Evolutionary conservation across 1,140 invertebrate genomes (phyloP).

Genomic region (Drosophila tropicalis): DNA sequence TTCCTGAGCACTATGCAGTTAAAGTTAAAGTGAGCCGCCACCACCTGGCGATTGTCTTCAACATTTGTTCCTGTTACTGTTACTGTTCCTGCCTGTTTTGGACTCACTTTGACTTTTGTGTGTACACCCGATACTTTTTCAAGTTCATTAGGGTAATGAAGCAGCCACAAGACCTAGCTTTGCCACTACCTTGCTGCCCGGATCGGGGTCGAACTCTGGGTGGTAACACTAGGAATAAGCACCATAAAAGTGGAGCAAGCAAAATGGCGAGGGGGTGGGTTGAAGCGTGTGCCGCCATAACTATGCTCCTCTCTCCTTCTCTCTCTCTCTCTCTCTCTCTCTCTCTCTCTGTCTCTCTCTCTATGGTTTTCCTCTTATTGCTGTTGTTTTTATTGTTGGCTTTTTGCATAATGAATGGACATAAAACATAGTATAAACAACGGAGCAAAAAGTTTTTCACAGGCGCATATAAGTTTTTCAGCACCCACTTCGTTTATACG

Average conservation of each 20-base stretch:
- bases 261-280: constrained; percentile 45
- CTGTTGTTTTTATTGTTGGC: constrained; percentile 51
- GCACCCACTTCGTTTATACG: constrained; percentile 23
- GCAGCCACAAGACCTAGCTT: constrained; percentile 48
- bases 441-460: constrained; percentile 56
- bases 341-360: too few species aligned
- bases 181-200: constrained; percentile 1
- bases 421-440: constrained; percentile 50
- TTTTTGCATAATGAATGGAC: constrained; percentile 78
- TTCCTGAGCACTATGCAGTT: not conserved
- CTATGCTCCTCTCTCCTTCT: constrained; percentile 31
- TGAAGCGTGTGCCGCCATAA: constrained; percentile 60
- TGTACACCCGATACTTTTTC: constrained; percentile 78
- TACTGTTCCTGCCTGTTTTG: constrained; percentile 4
- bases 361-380: not conserved
- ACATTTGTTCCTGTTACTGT: constrained; percentile 22
- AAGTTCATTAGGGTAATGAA: constrained; percentile 82
- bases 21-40: not conserved
- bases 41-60: constrained; percentile 72
- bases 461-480: constrained; percentile 28
- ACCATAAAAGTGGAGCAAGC: constrained; percentile 38
- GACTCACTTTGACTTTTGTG: constrained; percentile 63
- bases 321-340: too few species aligned
- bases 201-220: constrained; percentile 23
- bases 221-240: constrained; percentile 15